Percentiles rank a stretch among this genome's conserved stretches.
These are phyloP conservation scores for Centrocercus urophasianus DNA, from an alignment of 2,113 vertebrate genomes.

Conservation along the genomic window DNA sequence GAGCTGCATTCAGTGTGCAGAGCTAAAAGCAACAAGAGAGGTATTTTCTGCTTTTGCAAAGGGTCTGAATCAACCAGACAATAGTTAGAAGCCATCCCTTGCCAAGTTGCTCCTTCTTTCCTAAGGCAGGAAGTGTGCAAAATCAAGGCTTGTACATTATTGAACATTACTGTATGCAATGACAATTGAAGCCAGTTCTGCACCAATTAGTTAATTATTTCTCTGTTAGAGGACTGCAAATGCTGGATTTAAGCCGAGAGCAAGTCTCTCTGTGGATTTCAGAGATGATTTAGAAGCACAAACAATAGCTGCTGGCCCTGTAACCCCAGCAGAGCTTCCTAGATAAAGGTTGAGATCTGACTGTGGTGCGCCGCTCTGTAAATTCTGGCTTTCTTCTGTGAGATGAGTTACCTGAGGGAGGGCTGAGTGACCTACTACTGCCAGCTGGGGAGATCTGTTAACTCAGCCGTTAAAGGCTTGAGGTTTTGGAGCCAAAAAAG, in stretches of 20 bases:
- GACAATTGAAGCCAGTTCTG: neutral
- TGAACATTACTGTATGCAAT: neutral
- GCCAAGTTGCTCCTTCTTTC: neutral
- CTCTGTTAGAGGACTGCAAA: neutral
- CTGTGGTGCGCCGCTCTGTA: neutral
- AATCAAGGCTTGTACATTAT: neutral
- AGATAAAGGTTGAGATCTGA: neutral
- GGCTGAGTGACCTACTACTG: neutral
- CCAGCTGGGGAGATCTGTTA: neutral
- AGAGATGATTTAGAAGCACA: neutral
- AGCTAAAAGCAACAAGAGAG: neutral
- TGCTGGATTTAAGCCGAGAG: neutral
- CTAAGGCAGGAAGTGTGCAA: neutral
- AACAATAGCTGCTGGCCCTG: neutral
- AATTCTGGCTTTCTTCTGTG: neutral
- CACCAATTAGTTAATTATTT: constrained; percentile 10
- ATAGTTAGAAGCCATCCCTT: neutral
- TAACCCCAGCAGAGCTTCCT: neutral
- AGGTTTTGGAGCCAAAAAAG: neutral
- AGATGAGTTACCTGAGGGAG: neutral
- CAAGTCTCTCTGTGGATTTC: neutral
- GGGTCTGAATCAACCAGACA: neutral
- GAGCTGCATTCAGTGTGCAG: neutral
- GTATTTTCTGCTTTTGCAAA: neutral
- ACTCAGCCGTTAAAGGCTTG: neutral